Conservation (phyloP, 2,888 invertebrate genomes). For the Andrena marginata region DNA sequence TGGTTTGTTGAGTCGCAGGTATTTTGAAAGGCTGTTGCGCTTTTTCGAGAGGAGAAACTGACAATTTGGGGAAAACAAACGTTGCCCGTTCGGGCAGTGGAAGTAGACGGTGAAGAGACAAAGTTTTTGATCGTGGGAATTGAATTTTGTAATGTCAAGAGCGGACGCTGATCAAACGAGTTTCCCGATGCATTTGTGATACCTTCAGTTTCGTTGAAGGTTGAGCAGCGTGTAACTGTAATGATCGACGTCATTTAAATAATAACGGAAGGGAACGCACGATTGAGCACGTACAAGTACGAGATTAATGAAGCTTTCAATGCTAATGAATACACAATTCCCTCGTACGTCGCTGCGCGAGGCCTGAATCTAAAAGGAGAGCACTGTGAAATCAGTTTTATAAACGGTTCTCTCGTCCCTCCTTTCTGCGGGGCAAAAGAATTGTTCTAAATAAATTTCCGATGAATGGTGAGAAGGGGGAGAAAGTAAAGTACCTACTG, state of each 20-base stretch:
- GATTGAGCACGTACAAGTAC: constrained; percentile 31
- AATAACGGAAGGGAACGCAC: constrained; percentile 30
- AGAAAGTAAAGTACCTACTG: not conserved
- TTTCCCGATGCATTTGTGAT: not conserved
- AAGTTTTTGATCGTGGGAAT: constrained; percentile 5
- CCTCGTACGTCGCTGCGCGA: constrained; percentile 8
- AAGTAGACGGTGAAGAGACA: not conserved
- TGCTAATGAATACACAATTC: constrained; percentile 38
- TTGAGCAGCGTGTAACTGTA: constrained; percentile 14
- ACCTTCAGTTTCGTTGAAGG: constrained; percentile 1
- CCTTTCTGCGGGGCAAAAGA: not conserved
- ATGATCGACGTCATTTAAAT: constrained; percentile 29
- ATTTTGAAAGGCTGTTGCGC: not conserved
- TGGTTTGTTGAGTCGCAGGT: not conserved
- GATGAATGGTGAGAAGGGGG: not conserved
- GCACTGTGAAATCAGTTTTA: not conserved
- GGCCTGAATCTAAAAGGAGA: constrained; percentile 20
- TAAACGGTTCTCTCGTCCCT: not conserved
- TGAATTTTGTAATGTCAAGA: constrained; percentile 10
- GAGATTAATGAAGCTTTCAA: constrained; percentile 43
- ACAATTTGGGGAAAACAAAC: not conserved
- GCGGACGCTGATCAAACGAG: not conserved
- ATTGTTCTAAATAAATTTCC: not conserved
- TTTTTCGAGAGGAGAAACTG: not conserved
- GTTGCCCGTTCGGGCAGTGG: not conserved